Evolutionary conservation across 2,797 vertebrate species (phyloP).

Genomic region (Acanthurus tractus): DNA sequence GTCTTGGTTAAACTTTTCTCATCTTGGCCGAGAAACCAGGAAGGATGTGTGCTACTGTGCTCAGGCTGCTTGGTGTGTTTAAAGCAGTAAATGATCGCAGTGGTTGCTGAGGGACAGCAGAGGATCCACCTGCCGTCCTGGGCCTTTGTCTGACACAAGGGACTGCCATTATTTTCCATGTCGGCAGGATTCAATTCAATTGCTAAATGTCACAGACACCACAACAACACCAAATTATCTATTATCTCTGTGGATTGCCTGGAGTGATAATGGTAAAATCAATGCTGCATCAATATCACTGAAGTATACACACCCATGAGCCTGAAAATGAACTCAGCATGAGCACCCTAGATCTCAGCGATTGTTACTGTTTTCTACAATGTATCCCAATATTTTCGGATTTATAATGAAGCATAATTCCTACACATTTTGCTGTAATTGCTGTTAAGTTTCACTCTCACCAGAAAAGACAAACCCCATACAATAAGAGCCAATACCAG

Average conservation of each 20-base stretch:
- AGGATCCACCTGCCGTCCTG: slow-evolving; percentile 75
- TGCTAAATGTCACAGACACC: slow-evolving; percentile 9
- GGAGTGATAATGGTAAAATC: slow-evolving; percentile 60
- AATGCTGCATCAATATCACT: slow-evolving; percentile 58
- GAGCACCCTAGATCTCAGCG: neutral
- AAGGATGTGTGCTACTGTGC: slow-evolving; percentile 13
- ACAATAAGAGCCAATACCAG: slow-evolving; percentile 19
- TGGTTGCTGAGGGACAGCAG: slow-evolving; percentile 52
- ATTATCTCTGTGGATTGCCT: slow-evolving; percentile 26
- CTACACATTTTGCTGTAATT: neutral
- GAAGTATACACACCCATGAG: slow-evolving; percentile 52
- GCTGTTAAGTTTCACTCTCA: slow-evolving; percentile 37
- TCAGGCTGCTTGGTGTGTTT: slow-evolving; percentile 28
- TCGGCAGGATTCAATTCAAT: slow-evolving; percentile 24
- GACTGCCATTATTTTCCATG: slow-evolving; percentile 35
- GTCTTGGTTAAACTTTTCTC: slow-evolving; percentile 8
- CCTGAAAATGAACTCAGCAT: slow-evolving; percentile 45
- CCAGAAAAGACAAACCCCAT: slow-evolving; percentile 1
- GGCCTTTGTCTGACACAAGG: slow-evolving; percentile 70
- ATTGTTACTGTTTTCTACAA: neutral
- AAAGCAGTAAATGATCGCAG: slow-evolving; percentile 31
- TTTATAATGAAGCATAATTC: neutral
- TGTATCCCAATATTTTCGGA: neutral
- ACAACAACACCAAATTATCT: slow-evolving; percentile 26
- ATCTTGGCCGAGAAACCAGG: slow-evolving; percentile 11